These are phyloP conservation scores for Ferrisia virgata DNA, from an alignment of 2,888 invertebrate genomes.

Conservation along the genomic window DNA sequence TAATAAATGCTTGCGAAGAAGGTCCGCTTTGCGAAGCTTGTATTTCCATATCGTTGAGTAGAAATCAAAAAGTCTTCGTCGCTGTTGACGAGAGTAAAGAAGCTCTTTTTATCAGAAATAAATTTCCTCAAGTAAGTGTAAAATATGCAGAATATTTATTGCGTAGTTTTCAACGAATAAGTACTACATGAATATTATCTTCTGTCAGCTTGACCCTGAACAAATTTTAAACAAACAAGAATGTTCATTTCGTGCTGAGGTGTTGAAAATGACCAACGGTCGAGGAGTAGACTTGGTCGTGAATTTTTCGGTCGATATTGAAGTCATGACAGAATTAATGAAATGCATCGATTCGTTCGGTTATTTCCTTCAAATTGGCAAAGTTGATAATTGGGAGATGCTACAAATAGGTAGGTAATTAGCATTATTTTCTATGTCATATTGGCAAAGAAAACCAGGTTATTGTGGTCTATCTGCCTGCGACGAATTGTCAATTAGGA, in stretches of 20 bases:
- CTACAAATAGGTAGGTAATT: background rate
- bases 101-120: slow-evolving; percentile 4
- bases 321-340: background rate
- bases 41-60: slow-evolving; percentile 37
- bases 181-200: no score
- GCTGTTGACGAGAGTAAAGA: slow-evolving; percentile 37
- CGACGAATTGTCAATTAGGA: no score
- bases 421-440: no score
- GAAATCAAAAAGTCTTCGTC: slow-evolving; percentile 35
- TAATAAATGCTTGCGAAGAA: slow-evolving; percentile 8
- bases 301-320: background rate
- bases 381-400: background rate
- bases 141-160: background rate
- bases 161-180: no score
- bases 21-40: slow-evolving; percentile 35
- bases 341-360: background rate
- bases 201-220: background rate
- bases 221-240: background rate
- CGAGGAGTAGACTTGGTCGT: background rate
- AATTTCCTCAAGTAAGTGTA: slow-evolving; percentile 46
- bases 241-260: background rate
- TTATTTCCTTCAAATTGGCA: background rate
- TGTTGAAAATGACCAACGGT: background rate
- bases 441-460: no score
- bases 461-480: no score